Evolutionary conservation across 2,797 vertebrate species (phyloP), one percentile per base, ranked within the genome.

Genomic region (Sphaeramia orbicularis): DNA sequence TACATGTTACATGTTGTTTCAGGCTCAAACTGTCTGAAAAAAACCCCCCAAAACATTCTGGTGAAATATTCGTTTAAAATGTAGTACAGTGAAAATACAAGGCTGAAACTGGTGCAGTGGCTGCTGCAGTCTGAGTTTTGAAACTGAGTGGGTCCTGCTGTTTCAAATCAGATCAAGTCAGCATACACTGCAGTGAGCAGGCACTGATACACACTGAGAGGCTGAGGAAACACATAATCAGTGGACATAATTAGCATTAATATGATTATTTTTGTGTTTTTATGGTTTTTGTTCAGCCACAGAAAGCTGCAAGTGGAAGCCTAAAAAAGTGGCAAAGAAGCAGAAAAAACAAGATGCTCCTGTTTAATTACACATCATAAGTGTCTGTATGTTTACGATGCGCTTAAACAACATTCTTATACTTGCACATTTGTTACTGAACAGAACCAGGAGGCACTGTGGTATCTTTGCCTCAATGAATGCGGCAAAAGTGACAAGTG

Each of bases 101-200:
- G 7, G 15, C 0, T 5, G 41, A 52, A 45, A 56, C 7, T 13
- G 42, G 21, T 65, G 78, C 64, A 63, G 41, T 21, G 12, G 40
- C 15, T 36, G 44, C 45, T 67, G 66, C 64, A 48, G 70, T 61
- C 54, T 45, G 19, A 16, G 40, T 15, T 67, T 42, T 10, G n/a
- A 27, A 43, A 51, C 7, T 6, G 40, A 0, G 6, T n/a, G 14
- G 2, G 1, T 21, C 24, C 41, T 60, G 27, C 14, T 1, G 41
- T 69, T 66, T 70, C 44, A 65, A 78, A 58, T 61, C 15, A 66
- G 59, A 69, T 54, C n/a, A 41, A 37, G 37, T 49, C 36, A 27
- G 24, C 40, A 24, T 5, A 32, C 58, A 50, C 64, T 49, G 58
- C 56, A 42, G 52, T 9, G 18, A 68, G 24, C n/a, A 40, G 42